Percentiles rank a stretch among this genome's conserved stretches.
Evolutionary conservation across 1,140 invertebrate species (phyloP).

Genomic region (Amyelois transitella): DNA sequence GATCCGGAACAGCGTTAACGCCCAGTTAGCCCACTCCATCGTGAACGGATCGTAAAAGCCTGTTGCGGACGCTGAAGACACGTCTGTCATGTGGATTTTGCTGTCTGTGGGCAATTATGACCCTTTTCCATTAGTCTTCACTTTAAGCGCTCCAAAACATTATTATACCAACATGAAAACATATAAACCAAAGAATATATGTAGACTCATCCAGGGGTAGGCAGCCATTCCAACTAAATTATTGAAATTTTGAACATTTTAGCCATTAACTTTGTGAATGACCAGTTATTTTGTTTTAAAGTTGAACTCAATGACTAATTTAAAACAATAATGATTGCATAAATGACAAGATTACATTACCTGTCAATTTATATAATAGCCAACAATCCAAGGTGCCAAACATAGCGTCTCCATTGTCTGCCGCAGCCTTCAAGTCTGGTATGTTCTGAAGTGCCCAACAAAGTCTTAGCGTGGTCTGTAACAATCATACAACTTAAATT

Average conservation of each 20-base stretch:
- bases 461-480: conserved; percentile 85
- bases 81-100: conserved; percentile 86
- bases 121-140: too few species aligned
- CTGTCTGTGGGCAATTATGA: conserved; percentile 61
- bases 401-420: conserved; percentile 78
- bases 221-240: too few species aligned
- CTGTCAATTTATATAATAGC: conserved; percentile 84
- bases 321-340: background rate
- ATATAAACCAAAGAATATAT: too few species aligned
- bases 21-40: conserved; percentile 85
- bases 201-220: background rate
- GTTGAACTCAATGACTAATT: too few species aligned
- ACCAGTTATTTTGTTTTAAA: too few species aligned
- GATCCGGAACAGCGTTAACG: conserved; percentile 81
- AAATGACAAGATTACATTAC: conserved; percentile 22
- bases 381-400: conserved; percentile 97
- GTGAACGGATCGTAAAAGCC: conserved; percentile 96
- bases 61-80: conserved; percentile 91
- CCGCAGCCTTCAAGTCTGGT: conserved; percentile 77
- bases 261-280: too few species aligned
- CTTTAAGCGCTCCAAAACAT: too few species aligned
- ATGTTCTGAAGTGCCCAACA: conserved; percentile 86
- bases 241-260: too few species aligned
- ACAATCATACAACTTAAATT: conserved; percentile 13
- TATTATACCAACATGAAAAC: too few species aligned